These are phyloP conservation scores for Netelia melanura DNA, from an alignment of 2,888 invertebrate genomes.

Conservation along the genomic window DNA sequence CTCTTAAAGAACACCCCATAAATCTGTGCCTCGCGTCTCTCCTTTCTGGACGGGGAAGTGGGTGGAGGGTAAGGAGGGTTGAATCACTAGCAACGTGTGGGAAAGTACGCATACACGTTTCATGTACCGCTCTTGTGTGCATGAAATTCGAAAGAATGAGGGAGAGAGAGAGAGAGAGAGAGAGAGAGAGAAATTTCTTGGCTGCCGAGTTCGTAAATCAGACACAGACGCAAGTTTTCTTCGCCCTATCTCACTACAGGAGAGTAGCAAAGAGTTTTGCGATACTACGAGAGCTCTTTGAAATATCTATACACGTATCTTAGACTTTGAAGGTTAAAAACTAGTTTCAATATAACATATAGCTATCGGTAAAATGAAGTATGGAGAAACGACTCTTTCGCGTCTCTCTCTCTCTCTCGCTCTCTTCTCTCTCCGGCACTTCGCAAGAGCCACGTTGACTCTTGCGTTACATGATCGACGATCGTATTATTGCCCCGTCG, in stretches of 20 bases:
- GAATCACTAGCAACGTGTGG: slow-evolving; percentile 68
- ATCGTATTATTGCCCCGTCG: slow-evolving; percentile 49
- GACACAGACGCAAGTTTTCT: slow-evolving; percentile 77
- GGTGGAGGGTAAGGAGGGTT: slow-evolving; percentile 73
- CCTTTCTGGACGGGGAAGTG: slow-evolving; percentile 70
- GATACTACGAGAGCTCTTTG: slow-evolving; percentile 13
- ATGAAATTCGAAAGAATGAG: slow-evolving; percentile 55
- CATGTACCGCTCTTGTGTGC: slow-evolving; percentile 38
- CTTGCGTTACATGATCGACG: slow-evolving; percentile 40
- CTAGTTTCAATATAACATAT: slow-evolving; percentile 50
- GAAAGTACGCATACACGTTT: slow-evolving; percentile 56
- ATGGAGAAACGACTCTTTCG: slow-evolving; percentile 32
- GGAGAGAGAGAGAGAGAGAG: background rate
- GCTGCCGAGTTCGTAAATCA: slow-evolving; percentile 81
- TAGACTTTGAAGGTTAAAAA: slow-evolving; percentile 50
- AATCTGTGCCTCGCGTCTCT: slow-evolving; percentile 75
- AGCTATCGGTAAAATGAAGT: slow-evolving; percentile 58
- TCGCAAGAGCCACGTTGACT: slow-evolving; percentile 41
- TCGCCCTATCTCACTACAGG: slow-evolving; percentile 74
- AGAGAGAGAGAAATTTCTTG: slow-evolving; percentile 39
- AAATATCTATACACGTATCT: slow-evolving; percentile 20
- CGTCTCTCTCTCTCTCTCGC: background rate
- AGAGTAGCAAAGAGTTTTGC: slow-evolving; percentile 27
- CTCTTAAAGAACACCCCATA: slow-evolving; percentile 80
- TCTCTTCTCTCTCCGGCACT: background rate